Percentiles rank a stretch among this genome's conserved stretches.
These are phyloP conservation scores for Dipus sagitta DNA, from an alignment of 2,797 vertebrate species.

Conservation along the genomic window DNA sequence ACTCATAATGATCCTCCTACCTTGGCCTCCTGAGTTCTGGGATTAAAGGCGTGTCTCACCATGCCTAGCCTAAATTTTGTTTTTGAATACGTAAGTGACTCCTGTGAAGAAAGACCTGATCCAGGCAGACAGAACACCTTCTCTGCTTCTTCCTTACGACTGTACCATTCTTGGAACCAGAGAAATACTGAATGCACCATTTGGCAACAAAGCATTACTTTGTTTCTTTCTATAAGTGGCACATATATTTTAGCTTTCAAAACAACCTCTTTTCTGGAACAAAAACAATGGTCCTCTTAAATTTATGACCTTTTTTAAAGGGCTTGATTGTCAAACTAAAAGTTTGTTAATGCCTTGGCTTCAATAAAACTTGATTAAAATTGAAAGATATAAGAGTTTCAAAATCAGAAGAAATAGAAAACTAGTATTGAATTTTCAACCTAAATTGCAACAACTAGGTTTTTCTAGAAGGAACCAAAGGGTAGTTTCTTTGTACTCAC, in stretches of 20 bases:
- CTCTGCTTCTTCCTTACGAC: background rate
- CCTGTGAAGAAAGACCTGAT: background rate
- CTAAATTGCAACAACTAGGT: slow-evolving; percentile 66
- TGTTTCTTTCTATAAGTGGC: slow-evolving; percentile 68
- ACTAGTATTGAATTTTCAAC: slow-evolving; percentile 31
- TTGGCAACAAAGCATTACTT: slow-evolving; percentile 71
- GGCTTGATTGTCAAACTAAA: slow-evolving; percentile 76
- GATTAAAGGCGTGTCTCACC: too few relatives aligned
- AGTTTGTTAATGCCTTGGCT: slow-evolving; percentile 59
- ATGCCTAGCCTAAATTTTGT: background rate
- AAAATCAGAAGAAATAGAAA: slow-evolving; percentile 69
- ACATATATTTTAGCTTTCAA: slow-evolving; percentile 77
- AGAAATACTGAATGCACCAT: background rate
- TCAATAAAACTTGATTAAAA: slow-evolving; percentile 77
- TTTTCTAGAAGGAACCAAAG: slow-evolving; percentile 68
- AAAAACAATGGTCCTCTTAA: slow-evolving; percentile 76
- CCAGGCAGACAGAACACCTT: background rate
- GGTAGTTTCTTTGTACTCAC: slow-evolving; percentile 38
- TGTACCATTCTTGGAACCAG: background rate
- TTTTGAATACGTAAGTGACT: slow-evolving; percentile 59
- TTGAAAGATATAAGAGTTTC: slow-evolving; percentile 62
- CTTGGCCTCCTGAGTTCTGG: too few relatives aligned
- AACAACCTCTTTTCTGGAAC: slow-evolving; percentile 74
- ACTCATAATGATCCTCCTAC: too few relatives aligned
- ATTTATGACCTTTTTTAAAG: slow-evolving; percentile 73